Evolutionary conservation across 2,113 vertebrate genomes (phyloP).

Genomic region (Myotis brandtii): DNA sequence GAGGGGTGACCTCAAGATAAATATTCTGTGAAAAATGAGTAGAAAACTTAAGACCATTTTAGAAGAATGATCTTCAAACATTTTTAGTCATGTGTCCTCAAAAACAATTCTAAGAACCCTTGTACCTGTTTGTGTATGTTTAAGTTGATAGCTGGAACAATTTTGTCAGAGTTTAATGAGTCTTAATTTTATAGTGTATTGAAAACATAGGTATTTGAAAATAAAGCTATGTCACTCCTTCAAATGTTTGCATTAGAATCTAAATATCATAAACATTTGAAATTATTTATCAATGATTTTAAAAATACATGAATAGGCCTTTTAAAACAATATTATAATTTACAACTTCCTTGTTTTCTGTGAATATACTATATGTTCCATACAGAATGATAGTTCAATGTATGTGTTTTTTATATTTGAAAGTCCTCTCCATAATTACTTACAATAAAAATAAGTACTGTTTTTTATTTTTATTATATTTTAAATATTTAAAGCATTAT

Average conservation of each 20-base stretch:
- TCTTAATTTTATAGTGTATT: not conserved
- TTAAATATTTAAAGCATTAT: not conserved
- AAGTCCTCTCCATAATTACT: not conserved
- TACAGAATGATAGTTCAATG: not conserved
- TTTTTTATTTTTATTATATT: not conserved
- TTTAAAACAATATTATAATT: not conserved
- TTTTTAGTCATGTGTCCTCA: not conserved
- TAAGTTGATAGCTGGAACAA: not conserved
- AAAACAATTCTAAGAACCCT: not conserved
- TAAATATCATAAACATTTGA: not conserved
- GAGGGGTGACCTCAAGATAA: not conserved
- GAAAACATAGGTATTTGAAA: constrained; percentile 11
- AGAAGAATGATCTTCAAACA: not conserved
- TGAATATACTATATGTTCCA: not conserved
- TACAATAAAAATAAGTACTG: not conserved
- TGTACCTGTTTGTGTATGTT: not conserved
- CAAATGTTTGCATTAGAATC: not conserved
- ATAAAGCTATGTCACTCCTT: not conserved
- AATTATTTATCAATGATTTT: not conserved
- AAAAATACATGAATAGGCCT: not conserved
- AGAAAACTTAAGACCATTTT: not conserved
- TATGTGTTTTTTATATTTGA: not conserved
- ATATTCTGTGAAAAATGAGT: not conserved
- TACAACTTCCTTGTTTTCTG: not conserved
- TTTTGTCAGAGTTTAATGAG: not conserved